Percentiles rank a stretch among this genome's conserved stretches.
phyloP scores from a whole-genome alignment of 2,888 invertebrate genomes.

The Troides oblongomaculatus region DNA sequence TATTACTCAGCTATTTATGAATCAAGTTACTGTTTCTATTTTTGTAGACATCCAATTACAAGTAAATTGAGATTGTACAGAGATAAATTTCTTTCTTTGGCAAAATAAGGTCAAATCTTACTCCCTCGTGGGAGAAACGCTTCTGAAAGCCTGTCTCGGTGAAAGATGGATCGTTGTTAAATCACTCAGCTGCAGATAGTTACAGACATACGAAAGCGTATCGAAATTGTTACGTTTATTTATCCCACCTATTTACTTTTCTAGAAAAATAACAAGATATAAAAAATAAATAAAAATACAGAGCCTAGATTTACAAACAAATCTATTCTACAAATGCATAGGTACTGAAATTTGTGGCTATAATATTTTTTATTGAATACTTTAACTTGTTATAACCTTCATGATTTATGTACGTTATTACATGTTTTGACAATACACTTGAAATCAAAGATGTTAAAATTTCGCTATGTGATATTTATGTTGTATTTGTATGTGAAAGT shows the following conservation, averaged over 20 bases:
- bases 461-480: background rate
- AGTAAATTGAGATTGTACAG: slow-evolving; percentile 3
- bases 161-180: slow-evolving; percentile 30
- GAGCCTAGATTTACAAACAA: too few relatives aligned
- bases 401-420: too few relatives aligned
- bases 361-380: too few relatives aligned
- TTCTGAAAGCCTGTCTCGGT: slow-evolving; percentile 30
- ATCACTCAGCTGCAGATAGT: slow-evolving; percentile 29
- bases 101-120: slow-evolving; percentile 23
- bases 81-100: slow-evolving; percentile 14
- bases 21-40: background rate
- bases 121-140: slow-evolving; percentile 20
- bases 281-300: background rate
- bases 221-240: slow-evolving; percentile 7
- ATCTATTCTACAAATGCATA: too few relatives aligned
- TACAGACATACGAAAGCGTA: slow-evolving; percentile 24
- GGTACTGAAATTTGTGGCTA: too few relatives aligned
- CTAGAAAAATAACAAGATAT: background rate
- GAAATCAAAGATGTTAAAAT: background rate
- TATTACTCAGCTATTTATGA: background rate
- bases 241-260: background rate
- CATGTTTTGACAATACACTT: too few relatives aligned
- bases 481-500: background rate
- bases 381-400: too few relatives aligned
- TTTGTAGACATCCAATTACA: background rate